Percentiles rank a stretch among this genome's conserved stretches.
phyloP scores from a whole-genome alignment of 2,888 invertebrate species.

The Horisme vitalbata region DNA sequence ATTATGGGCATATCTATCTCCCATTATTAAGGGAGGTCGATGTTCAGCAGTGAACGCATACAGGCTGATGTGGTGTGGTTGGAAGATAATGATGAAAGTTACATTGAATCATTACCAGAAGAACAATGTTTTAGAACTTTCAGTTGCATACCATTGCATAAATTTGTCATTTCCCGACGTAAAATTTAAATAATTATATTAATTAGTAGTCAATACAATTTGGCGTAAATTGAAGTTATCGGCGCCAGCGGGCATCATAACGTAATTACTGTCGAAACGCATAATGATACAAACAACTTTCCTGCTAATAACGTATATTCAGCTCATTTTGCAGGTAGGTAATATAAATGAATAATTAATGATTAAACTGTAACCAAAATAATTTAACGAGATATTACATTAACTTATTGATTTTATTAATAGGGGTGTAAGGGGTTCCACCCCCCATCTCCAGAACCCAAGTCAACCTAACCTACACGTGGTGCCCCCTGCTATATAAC shows the following conservation, averaged over 20 bases:
- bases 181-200: constrained; percentile 62
- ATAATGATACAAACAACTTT: constrained; percentile 46
- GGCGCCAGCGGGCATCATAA: constrained; percentile 43
- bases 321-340: not conserved
- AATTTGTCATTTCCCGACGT: constrained; percentile 44
- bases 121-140: no score
- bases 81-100: no score
- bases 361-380: not conserved
- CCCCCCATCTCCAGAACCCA: no score
- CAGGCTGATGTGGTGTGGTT: no score
- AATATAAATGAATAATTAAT: constrained; percentile 3
- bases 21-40: no score
- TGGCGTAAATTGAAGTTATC: constrained; percentile 58
- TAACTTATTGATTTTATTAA: not conserved
- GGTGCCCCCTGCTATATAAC: no score
- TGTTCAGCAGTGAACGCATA: no score
- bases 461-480: no score
- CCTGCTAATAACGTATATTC: constrained; percentile 3
- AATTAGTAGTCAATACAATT: constrained; percentile 57
- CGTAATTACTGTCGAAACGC: constrained; percentile 44
- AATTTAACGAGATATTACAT: not conserved
- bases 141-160: no score
- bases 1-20: no score
- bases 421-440: no score
- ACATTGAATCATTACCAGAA: no score